Conservation (phyloP, 2,888 invertebrate genomes). For the Mesopsocus fuscifrons region DNA sequence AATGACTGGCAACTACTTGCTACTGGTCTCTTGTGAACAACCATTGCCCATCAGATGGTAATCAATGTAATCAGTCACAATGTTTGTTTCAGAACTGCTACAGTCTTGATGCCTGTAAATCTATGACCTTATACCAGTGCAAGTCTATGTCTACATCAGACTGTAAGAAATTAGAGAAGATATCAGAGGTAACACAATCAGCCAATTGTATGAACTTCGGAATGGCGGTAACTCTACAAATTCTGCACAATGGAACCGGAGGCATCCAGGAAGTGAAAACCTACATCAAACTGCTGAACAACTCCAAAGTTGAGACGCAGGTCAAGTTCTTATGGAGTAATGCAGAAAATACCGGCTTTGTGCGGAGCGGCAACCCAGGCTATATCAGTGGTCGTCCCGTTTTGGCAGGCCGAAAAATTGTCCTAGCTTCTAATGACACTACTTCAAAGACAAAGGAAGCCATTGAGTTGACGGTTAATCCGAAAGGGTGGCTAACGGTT, state of each 20-base stretch:
- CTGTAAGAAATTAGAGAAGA: too few relatives aligned
- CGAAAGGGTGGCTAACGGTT: constrained; percentile 21
- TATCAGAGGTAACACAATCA: too few relatives aligned
- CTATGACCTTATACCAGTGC: too few relatives aligned
- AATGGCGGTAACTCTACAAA: constrained; percentile 14
- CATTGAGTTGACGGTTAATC: constrained; percentile 15
- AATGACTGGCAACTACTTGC: too few relatives aligned
- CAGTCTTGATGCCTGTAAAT: too few relatives aligned
- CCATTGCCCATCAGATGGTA: too few relatives aligned
- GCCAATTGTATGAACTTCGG: too few relatives aligned
- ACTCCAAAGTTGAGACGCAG: constrained; percentile 19
- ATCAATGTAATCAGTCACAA: too few relatives aligned
- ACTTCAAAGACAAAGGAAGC: constrained; percentile 18
- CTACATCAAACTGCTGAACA: constrained; percentile 24
- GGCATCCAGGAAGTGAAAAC: constrained; percentile 27
- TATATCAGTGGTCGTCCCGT: constrained; percentile 47
- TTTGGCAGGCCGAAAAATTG: constrained; percentile 26
- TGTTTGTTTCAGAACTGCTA: too few relatives aligned
- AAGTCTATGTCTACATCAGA: too few relatives aligned
- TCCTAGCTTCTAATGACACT: constrained; percentile 16
- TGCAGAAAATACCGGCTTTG: constrained; percentile 18
- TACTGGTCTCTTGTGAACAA: too few relatives aligned
- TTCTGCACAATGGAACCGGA: constrained; percentile 28
- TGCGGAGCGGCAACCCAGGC: constrained; percentile 56
- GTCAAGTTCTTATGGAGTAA: constrained; percentile 20